Evolutionary conservation across 2,888 invertebrate species (phyloP), one percentile per base, ranked within the genome.

Genomic region (Agrypnus murinus): DNA sequence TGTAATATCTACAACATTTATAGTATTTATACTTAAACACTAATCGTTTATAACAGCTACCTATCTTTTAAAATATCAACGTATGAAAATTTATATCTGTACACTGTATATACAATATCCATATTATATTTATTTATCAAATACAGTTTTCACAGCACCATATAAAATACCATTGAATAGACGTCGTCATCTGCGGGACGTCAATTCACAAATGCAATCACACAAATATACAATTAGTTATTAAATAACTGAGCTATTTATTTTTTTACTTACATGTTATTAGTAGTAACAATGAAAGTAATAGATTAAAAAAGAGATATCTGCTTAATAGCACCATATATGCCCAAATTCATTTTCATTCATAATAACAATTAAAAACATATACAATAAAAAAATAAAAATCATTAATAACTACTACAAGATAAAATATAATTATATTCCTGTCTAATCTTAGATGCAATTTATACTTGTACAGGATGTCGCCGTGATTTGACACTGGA

Each of bases 391-490:
- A 25, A 25, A 25, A 25, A 25, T 25, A 25, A 50, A n/a, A 50
- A 17, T 4, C 36, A 46, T 17, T 40, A 19, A 10, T 4, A 63
- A 58, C 1, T 32, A 12, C 6, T 32, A 31, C n/a, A 34, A 36
- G 38, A 36, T 36, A 40, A 40, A n/a, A 8, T 36, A n/a, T n/a
- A n/a, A n/a, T n/a, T n/a, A n/a, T n/a, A 36, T 36, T 55, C 17
- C 17, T 55, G 14, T 19, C 5, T 55, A 34, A 17, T 9, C 17
- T 17, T 4, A 36, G 38, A 36, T n/a, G 10, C 17, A 55, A 38
- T 15, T 69, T 81, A 85, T 69, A 85, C 85, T 79, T 84, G 83
- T 72, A 85, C 82, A 14, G 85, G 84, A 76, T 81, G 82, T 64
- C 84, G 76, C 57, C 78, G 78, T 60, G 82, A 80, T 75, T 84